A percentile compares a stretch with the other conserved stretches of the same genome.
These are phyloP conservation scores for Neomorphus geoffroyi DNA, from an alignment of 2,797 vertebrate genomes.

Conservation along the genomic window DNA sequence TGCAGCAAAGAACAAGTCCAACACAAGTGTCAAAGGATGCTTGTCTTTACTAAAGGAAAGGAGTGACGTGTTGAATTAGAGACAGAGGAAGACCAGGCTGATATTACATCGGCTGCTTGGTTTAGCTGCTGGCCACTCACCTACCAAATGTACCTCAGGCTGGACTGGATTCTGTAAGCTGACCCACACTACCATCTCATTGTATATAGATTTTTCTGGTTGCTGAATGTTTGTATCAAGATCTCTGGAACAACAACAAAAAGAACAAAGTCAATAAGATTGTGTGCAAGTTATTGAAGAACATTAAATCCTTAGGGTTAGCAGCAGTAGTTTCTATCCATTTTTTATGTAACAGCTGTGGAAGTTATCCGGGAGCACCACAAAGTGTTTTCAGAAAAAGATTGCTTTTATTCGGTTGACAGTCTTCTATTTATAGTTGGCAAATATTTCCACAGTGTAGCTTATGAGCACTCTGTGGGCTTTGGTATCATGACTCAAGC, in stretches of 20 bases:
- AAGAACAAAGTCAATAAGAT: neutral
- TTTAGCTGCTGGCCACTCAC: neutral
- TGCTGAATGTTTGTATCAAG: slow-evolving; percentile 16
- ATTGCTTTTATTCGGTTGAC: slow-evolving; percentile 23
- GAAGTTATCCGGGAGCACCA: neutral
- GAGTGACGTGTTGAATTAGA: neutral
- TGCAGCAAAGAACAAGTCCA: neutral
- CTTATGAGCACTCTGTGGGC: neutral
- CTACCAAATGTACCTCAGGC: neutral
- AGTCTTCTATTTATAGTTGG: slow-evolving; percentile 51
- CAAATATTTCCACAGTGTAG: slow-evolving; percentile 1
- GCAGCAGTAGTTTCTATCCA: neutral
- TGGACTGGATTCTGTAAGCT: neutral
- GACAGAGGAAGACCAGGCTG: neutral
- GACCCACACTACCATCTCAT: neutral
- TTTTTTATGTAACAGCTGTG: neutral
- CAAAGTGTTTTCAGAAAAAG: slow-evolving; percentile 9
- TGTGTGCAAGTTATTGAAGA: neutral
- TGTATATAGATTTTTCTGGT: slow-evolving; percentile 31
- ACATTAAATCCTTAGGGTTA: slow-evolving; percentile 13
- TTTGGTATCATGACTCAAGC: neutral
- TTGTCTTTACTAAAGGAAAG: neutral
- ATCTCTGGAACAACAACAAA: neutral
- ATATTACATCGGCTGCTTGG: neutral
- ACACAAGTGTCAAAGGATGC: neutral